phyloP scores from a whole-genome alignment of 1,140 invertebrate species.

The Ladona fulva region DNA sequence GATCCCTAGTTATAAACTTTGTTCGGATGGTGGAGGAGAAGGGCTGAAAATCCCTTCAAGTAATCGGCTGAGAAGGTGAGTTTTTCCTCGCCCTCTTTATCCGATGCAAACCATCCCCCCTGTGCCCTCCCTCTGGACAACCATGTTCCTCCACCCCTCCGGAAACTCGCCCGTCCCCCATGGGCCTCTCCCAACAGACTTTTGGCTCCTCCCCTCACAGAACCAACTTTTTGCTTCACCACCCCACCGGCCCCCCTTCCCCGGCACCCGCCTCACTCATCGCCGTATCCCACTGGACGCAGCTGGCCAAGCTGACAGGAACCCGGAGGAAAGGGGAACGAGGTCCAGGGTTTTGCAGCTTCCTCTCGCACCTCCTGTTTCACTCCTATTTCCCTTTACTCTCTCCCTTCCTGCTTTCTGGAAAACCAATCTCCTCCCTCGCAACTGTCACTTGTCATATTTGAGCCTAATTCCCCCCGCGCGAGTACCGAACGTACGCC shows the following conservation, averaged over 20 bases:
- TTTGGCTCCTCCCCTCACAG: background rate
- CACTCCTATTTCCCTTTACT: background rate
- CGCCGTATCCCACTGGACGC: background rate
- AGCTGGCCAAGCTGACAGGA: background rate
- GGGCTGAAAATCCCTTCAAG: background rate
- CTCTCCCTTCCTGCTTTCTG: background rate
- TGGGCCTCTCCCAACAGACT: background rate
- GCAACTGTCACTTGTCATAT: conserved; percentile 9
- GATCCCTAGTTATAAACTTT: too few species aligned
- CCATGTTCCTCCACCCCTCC: background rate
- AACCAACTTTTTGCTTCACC: background rate
- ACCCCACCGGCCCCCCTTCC: background rate
- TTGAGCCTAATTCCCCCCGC: background rate
- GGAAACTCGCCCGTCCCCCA: background rate
- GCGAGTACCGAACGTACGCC: background rate
- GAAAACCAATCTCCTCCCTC: background rate
- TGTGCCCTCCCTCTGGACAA: background rate
- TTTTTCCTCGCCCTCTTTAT: background rate
- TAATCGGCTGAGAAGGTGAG: background rate
- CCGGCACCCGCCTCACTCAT: background rate
- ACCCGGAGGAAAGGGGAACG: background rate
- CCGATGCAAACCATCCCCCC: background rate
- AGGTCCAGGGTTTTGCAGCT: background rate
- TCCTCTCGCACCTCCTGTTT: background rate
- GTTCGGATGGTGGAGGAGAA: too few species aligned